Conservation (phyloP, 2,113 vertebrate species). For the Miniopterus natalensis region DNA sequence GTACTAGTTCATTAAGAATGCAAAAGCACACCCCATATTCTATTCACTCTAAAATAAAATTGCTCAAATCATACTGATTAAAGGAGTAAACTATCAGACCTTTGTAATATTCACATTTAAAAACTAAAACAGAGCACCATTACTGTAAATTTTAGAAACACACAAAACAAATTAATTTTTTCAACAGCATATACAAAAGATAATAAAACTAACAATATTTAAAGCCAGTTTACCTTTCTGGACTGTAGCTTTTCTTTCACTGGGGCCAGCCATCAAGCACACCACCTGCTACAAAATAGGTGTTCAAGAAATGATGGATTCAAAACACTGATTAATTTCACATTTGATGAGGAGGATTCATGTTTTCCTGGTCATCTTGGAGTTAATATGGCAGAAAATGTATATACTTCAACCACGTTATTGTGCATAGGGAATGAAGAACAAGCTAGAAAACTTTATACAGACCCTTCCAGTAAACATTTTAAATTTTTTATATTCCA, state of each 20-base stretch:
- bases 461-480: background rate
- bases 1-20: background rate
- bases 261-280: background rate
- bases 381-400: conserved; percentile 45
- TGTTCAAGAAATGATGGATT: conserved; percentile 50
- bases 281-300: background rate
- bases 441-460: background rate
- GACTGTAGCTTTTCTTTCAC: background rate
- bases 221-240: conserved; percentile 11
- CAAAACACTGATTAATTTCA: conserved; percentile 39
- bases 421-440: conserved; percentile 41
- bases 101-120: conserved; percentile 46
- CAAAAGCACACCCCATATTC: background rate
- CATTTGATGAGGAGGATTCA: background rate
- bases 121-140: conserved; percentile 39
- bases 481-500: conserved; percentile 18
- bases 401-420: background rate
- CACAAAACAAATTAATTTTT: conserved; percentile 26
- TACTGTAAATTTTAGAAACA: conserved; percentile 42
- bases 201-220: conserved; percentile 31
- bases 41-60: background rate
- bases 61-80: conserved; percentile 11
- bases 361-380: conserved; percentile 38
- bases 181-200: background rate
- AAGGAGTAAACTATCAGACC: conserved; percentile 36